Base-by-base conservation (phyloP, 2,113 vertebrate genomes). In the Platanista minor region DNA sequence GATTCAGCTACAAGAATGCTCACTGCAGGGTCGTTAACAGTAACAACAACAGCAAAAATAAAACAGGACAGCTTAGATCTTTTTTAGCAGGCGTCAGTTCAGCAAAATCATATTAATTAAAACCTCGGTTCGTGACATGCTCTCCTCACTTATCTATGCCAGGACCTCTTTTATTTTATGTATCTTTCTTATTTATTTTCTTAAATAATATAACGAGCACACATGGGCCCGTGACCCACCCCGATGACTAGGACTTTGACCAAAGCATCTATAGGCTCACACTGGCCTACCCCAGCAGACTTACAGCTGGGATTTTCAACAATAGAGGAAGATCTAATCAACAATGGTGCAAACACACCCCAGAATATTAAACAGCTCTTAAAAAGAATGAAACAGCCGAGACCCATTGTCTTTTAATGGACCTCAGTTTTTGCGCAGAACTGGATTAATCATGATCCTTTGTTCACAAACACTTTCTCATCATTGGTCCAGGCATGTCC, bases 311-410 rank as follows among this genome's bases (percentile, higher is more conserved):
- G 54, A 0, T 12, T 64, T 61, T n/a, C 61, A 31, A 52, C 90
- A 67, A 41, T 2, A 88, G 41, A 27, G 31, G 5, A 29, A 9
- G 20, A 6, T 23, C 29, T 15, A 29, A 14, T 6, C 8, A 3
- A 46, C 80, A 36, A 46, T 6, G 57, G 21, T 4, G 25, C 64
- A 21, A 3, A 29, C 52, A 20, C 9, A 75, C 17, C 17, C 67
- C 0, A 8, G 96, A 97, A 92, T 97, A 97, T 90, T 84, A 97
- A 97, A 81, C 66, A 93, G 93, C 96, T 97, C 96, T 96, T 97
- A 74, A 94, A 92, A 97, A 82, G 80, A 94, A 90, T 21, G 25
- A 29, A 12, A 29, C 36, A 81, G 90, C 49, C 5, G 0, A 82
- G 84, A 57, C 52, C 86, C 18, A 91, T 90, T 91, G 91, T 97